These are phyloP conservation scores for Perithous albicinctus DNA, from an alignment of 2,888 invertebrate genomes.

Conservation along the genomic window DNA sequence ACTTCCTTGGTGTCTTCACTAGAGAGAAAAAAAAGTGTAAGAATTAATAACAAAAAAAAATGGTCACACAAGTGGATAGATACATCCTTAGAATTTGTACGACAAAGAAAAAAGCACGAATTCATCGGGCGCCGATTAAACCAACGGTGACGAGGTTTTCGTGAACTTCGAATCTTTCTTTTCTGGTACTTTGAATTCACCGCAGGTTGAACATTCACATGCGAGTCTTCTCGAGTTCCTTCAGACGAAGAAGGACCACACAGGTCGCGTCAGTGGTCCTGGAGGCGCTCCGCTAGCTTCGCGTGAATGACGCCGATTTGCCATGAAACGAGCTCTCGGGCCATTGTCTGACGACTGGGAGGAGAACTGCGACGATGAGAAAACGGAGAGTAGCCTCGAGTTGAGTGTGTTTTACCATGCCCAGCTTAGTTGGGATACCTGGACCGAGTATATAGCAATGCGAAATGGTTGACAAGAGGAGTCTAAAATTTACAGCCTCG, in stretches of 20 bases:
- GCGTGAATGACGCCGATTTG: constrained; percentile 65
- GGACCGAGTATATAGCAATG: not conserved
- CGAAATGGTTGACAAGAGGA: constrained; percentile 34
- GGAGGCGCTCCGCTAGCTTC: constrained; percentile 1
- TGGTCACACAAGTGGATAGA: constrained; percentile 6
- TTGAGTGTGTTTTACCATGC: constrained; percentile 60
- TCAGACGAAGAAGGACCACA: constrained; percentile 76
- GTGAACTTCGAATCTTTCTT: constrained; percentile 34
- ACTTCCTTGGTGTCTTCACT: constrained; percentile 20
- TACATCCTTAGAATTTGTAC: not conserved
- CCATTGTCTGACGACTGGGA: constrained; percentile 75
- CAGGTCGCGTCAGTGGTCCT: constrained; percentile 70
- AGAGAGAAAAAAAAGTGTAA: constrained; percentile 6
- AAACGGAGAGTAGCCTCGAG: constrained; percentile 62
- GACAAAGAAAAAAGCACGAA: constrained; percentile 30
- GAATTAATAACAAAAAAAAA: constrained; percentile 48
- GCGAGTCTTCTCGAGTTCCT: constrained; percentile 10
- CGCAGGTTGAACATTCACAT: not conserved
- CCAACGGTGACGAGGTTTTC: constrained; percentile 47
- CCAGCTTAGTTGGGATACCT: not conserved
- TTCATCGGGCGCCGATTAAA: constrained; percentile 44
- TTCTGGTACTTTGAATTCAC: constrained; percentile 75
- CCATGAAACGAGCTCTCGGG: constrained; percentile 75
- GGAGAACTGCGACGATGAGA: constrained; percentile 72
- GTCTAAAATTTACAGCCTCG: constrained; percentile 21